Percentiles rank a stretch among this genome's conserved stretches.
Conservation (phyloP, 2,113 vertebrate species). For the Ameiurus melas region DNA sequence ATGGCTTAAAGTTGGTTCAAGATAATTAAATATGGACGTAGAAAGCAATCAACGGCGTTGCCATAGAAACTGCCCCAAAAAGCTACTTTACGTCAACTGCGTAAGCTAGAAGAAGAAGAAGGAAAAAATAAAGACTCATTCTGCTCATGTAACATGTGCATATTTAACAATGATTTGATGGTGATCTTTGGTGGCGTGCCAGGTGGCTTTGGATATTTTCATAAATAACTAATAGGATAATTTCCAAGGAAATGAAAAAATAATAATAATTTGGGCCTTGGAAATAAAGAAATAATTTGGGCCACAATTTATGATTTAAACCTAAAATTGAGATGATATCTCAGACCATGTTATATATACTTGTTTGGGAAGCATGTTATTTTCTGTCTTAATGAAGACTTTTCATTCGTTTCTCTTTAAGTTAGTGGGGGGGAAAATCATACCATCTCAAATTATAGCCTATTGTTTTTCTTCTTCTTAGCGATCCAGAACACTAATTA, state of each 20-base stretch:
- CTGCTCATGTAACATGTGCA: constrained; percentile 19
- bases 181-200: constrained; percentile 32
- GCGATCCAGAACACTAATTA: neutral
- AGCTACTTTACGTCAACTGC: constrained; percentile 43
- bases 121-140: neutral
- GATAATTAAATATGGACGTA: constrained; percentile 17
- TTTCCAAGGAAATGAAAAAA: constrained; percentile 21
- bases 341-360: neutral
- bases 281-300: neutral
- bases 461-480: neutral
- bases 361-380: neutral
- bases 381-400: neutral
- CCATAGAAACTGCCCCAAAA: constrained; percentile 60
- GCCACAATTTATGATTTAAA: neutral
- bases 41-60: constrained; percentile 44
- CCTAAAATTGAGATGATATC: neutral
- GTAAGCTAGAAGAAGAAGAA: constrained; percentile 16
- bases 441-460: neutral
- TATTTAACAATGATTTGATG: neutral
- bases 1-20: constrained; percentile 7
- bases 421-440: neutral
- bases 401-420: neutral
- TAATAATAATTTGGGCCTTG: no score
- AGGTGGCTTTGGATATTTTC: constrained; percentile 34
- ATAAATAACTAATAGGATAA: constrained; percentile 45